phyloP scores from a whole-genome alignment of 2,888 invertebrate genomes.

The Neoascia interrupta region DNA sequence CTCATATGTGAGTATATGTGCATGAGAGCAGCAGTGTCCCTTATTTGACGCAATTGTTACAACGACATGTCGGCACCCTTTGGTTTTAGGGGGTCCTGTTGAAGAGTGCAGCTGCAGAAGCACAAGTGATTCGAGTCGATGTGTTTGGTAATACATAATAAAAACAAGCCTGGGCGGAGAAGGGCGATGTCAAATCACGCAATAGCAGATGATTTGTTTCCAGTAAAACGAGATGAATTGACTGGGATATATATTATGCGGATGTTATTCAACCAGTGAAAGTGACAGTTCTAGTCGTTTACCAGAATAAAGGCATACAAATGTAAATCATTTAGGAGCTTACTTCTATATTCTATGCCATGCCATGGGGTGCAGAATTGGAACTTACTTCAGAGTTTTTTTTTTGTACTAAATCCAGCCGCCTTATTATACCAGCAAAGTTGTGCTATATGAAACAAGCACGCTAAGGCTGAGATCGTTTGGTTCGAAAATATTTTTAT shows the following conservation, averaged over 20 bases:
- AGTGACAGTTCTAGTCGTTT: conserved; percentile 54
- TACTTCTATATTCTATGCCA: not conserved
- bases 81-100: not conserved
- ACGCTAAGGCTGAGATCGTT: no score
- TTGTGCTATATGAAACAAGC: no score
- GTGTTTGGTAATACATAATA: conserved; percentile 51
- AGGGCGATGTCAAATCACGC: no score
- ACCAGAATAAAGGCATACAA: conserved; percentile 19
- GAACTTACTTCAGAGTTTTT: no score
- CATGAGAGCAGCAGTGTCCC: conserved; percentile 49
- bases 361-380: not conserved
- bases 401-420: no score
- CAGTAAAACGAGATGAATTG: conserved; percentile 59
- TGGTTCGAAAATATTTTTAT: no score
- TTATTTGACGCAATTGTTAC: conserved; percentile 52
- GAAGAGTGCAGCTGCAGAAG: conserved; percentile 28
- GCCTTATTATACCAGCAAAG: no score
- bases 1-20: conserved; percentile 46
- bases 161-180: no score
- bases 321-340: conserved; percentile 18
- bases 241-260: conserved; percentile 48
- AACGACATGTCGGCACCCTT: conserved; percentile 42
- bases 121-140: conserved; percentile 35
- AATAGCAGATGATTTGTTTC: conserved; percentile 65
- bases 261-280: conserved; percentile 51